These are phyloP conservation scores for Eilema depressum DNA, from an alignment of 2,888 invertebrate genomes.

Conservation along the genomic window DNA sequence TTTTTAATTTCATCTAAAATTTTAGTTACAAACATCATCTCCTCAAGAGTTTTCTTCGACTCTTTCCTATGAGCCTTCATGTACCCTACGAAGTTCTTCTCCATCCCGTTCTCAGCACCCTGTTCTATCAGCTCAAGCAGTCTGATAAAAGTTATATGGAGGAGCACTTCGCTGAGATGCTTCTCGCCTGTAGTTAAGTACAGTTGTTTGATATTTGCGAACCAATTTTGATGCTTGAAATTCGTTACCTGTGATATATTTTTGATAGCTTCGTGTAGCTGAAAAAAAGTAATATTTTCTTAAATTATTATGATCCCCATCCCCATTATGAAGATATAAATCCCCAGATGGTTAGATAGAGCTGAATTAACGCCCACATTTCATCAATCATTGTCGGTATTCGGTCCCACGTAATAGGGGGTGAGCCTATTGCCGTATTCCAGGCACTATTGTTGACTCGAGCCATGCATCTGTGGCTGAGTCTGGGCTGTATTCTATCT, in stretches of 20 bases:
- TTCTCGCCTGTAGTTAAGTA: conserved; percentile 57
- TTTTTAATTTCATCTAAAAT: conserved; percentile 59
- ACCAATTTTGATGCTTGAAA: conserved; percentile 68
- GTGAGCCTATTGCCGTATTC: too few relatives aligned
- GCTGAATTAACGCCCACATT: too few relatives aligned
- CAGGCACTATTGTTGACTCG: too few relatives aligned
- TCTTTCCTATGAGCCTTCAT: conserved; percentile 52
- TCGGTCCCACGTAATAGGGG: too few relatives aligned
- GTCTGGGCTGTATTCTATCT: too few relatives aligned
- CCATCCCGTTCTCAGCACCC: conserved; percentile 53
- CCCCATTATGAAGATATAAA: too few relatives aligned
- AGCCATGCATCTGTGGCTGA: too few relatives aligned
- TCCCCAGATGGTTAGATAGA: too few relatives aligned
- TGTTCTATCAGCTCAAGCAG: conserved; percentile 66
- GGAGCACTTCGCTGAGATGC: conserved; percentile 57
- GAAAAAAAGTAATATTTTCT: conserved; percentile 43
- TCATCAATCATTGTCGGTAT: too few relatives aligned
- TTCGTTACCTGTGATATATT: conserved; percentile 64
- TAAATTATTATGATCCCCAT: too few relatives aligned
- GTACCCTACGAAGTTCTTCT: conserved; percentile 55
- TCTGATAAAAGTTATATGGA: conserved; percentile 64
- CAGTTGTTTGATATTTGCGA: conserved; percentile 62
- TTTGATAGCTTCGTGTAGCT: conserved; percentile 73
- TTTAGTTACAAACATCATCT: conserved; percentile 60
- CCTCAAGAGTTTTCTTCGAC: conserved; percentile 55